A percentile compares a stretch with the other conserved stretches of the same genome.
These are phyloP conservation scores for Phrynocephalus vlangalii DNA, from an alignment of 2,797 vertebrate genomes.

Conservation along the genomic window DNA sequence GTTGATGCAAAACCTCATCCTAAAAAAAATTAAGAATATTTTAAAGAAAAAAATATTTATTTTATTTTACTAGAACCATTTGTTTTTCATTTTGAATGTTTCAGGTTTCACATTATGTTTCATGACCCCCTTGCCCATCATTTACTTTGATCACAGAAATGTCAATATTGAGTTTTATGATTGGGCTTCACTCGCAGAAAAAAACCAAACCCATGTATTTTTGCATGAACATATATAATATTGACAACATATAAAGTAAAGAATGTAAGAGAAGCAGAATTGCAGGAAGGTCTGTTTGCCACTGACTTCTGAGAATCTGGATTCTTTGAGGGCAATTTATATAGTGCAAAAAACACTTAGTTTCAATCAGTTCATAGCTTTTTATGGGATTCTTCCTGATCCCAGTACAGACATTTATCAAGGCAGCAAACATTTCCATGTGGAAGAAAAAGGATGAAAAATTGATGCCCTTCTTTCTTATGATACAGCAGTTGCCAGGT, in stretches of 20 bases:
- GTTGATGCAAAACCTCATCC: constrained; percentile 60
- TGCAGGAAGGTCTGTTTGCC: too few relatives aligned
- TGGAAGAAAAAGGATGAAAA: background rate
- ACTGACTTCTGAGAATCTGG: background rate
- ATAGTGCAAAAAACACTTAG: too few relatives aligned
- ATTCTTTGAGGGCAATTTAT: background rate
- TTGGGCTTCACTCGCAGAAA: background rate
- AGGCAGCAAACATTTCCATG: background rate
- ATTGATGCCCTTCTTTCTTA: too few relatives aligned
- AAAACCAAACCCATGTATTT: constrained; percentile 6
- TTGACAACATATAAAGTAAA: background rate
- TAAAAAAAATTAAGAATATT: constrained; percentile 62
- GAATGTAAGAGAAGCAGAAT: background rate
- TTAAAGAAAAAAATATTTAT: constrained; percentile 42
- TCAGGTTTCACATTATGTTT: constrained; percentile 51
- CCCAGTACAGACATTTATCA: background rate
- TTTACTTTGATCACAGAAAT: constrained; percentile 11
- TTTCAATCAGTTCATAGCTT: background rate
- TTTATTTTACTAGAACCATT: constrained; percentile 65
- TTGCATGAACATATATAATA: constrained; percentile 15
- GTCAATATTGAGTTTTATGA: constrained; percentile 24
- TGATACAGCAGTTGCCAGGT: too few relatives aligned
- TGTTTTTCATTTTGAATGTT: constrained; percentile 60
- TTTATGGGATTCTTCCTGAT: background rate
- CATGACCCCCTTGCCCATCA: constrained; percentile 28